These are phyloP conservation scores for Myotis brandtii DNA, from an alignment of 2,113 vertebrate genomes.

Conservation along the genomic window DNA sequence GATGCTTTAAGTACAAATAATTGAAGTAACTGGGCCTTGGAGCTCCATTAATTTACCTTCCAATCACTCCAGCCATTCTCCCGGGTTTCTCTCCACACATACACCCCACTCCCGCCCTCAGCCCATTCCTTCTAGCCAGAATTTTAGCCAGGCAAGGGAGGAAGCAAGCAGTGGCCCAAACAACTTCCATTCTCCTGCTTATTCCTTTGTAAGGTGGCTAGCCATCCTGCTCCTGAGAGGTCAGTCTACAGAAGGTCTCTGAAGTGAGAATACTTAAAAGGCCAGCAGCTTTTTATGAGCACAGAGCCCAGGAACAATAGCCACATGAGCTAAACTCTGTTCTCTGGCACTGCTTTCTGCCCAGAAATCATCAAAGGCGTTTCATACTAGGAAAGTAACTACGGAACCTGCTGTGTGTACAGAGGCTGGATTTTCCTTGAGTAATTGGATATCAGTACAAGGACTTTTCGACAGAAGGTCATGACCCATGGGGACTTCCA, in stretches of 20 bases:
- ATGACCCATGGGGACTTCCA: background rate
- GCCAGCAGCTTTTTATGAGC: background rate
- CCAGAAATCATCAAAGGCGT: background rate
- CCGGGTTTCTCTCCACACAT: background rate
- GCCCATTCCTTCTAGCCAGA: background rate
- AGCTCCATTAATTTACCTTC: constrained; percentile 34
- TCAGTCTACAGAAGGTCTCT: background rate
- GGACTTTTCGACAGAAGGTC: background rate
- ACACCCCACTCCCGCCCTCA: background rate
- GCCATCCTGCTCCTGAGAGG: background rate
- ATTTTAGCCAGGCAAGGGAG: background rate
- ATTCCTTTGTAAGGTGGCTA: background rate
- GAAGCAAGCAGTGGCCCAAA: background rate
- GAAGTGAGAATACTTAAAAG: background rate
- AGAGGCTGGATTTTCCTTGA: background rate
- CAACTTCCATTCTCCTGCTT: background rate
- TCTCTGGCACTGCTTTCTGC: background rate
- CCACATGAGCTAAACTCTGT: background rate
- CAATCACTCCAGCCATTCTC: background rate
- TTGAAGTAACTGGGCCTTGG: constrained; percentile 1
- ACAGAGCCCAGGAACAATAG: background rate
- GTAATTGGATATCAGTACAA: background rate
- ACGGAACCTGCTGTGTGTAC: background rate
- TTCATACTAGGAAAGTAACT: background rate
- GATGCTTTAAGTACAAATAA: constrained; percentile 70